These are phyloP conservation scores for Drosophila prostipennis DNA, from an alignment of 2,888 invertebrate genomes.

Conservation along the genomic window DNA sequence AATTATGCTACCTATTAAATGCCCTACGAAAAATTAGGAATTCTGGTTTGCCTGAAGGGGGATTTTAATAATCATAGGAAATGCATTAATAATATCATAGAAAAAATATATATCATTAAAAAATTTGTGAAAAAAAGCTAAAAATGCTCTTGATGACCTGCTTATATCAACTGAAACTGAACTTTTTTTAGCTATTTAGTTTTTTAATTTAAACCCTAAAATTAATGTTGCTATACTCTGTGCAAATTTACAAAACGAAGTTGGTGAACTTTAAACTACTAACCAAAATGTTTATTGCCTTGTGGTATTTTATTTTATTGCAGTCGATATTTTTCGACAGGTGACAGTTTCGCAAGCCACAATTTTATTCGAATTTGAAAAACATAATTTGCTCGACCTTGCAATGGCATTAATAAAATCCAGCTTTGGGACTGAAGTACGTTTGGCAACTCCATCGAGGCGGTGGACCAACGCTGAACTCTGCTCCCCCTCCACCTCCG, in stretches of 20 bases:
- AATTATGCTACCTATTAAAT: constrained; percentile 13
- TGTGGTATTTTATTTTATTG: background rate
- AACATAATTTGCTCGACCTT: constrained; percentile 22
- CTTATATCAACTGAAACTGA: too few relatives aligned
- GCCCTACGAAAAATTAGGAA: background rate
- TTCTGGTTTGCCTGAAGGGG: background rate
- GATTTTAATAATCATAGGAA: background rate
- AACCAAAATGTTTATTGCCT: background rate
- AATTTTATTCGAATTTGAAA: constrained; percentile 4
- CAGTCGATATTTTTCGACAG: background rate
- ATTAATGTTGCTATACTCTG: background rate
- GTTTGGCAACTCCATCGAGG: constrained; percentile 36
- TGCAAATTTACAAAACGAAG: background rate
- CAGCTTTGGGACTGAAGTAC: constrained; percentile 17
- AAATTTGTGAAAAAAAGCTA: too few relatives aligned
- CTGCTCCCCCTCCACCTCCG: constrained; percentile 2
- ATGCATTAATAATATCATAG: too few relatives aligned
- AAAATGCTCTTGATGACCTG: too few relatives aligned
- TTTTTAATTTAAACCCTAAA: too few relatives aligned
- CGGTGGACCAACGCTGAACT: constrained; percentile 26
- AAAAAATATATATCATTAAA: too few relatives aligned
- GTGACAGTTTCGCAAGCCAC: constrained; percentile 14
- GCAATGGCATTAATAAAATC: constrained; percentile 30
- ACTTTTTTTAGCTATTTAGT: background rate
- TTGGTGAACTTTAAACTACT: background rate